These are phyloP conservation scores for Caenorhabditis parvicauda DNA, from an alignment of 2,888 invertebrate genomes.

Conservation along the genomic window DNA sequence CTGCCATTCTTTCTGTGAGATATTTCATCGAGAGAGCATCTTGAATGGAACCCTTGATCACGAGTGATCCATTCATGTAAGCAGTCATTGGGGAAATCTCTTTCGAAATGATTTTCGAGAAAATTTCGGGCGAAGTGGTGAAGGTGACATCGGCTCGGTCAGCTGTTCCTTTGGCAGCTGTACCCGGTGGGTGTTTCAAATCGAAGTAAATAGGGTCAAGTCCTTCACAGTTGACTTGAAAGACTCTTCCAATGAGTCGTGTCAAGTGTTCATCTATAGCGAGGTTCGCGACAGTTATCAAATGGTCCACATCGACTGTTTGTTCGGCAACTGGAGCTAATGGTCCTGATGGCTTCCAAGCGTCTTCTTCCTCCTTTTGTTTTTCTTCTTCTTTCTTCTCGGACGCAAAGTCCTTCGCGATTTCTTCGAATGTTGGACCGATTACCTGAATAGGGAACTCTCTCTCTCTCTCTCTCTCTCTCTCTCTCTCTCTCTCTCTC, in stretches of 20 bases:
- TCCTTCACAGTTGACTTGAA: slow-evolving; percentile 28
- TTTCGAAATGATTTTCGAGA: slow-evolving; percentile 22
- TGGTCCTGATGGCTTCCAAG: slow-evolving; percentile 4
- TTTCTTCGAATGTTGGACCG: slow-evolving; percentile 34
- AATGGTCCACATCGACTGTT: slow-evolving; percentile 36
- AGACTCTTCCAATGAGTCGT: slow-evolving; percentile 31
- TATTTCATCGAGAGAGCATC: slow-evolving; percentile 52
- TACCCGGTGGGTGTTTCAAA: slow-evolving; percentile 33
- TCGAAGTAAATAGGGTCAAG: slow-evolving; percentile 38
- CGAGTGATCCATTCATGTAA: slow-evolving; percentile 51
- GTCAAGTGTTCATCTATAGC: slow-evolving; percentile 41
- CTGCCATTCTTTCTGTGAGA: slow-evolving; percentile 43
- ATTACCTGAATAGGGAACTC: slow-evolving; percentile 14
- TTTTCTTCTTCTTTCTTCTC: slow-evolving; percentile 11
- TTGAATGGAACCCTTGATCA: slow-evolving; percentile 43
- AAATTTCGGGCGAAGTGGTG: slow-evolving; percentile 19
- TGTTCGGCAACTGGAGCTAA: neutral
- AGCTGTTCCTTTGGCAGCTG: slow-evolving; percentile 26
- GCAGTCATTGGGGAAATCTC: slow-evolving; percentile 44
- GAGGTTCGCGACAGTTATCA: slow-evolving; percentile 36
- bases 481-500: slow-evolving; percentile 1
- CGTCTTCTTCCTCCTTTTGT: slow-evolving; percentile 3
- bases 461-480: neutral
- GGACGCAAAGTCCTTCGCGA: slow-evolving; percentile 22
- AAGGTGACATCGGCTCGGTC: slow-evolving; percentile 36